Conservation (phyloP, 2,888 invertebrate species). For the Tinea pellionella region DNA sequence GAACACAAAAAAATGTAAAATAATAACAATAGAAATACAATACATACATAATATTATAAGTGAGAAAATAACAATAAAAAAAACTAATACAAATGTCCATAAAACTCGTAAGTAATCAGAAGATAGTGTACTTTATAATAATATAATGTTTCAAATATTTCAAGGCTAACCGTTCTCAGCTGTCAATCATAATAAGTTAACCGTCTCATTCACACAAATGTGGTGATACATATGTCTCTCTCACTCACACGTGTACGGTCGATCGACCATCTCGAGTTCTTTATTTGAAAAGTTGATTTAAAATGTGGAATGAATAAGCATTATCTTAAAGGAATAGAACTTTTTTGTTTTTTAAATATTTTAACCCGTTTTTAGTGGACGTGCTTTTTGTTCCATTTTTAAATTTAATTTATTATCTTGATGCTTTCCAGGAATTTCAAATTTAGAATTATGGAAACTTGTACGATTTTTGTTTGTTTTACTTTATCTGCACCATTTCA, state of each 20-base stretch:
- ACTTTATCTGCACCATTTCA: no score
- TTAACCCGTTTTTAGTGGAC: slow-evolving; percentile 35
- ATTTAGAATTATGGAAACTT: no score
- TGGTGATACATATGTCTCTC: slow-evolving; percentile 35
- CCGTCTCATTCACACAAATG: slow-evolving; percentile 47
- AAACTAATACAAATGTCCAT: slow-evolving; percentile 31
- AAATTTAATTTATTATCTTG: background rate
- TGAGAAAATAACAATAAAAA: no score
- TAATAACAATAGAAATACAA: no score
- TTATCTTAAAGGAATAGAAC: slow-evolving; percentile 33
- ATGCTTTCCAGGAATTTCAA: no score
- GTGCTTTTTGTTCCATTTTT: background rate
- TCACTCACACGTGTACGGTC: slow-evolving; percentile 42
- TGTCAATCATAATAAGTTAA: slow-evolving; percentile 69
- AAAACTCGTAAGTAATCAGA: slow-evolving; percentile 44
- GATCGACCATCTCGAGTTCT: slow-evolving; percentile 60
- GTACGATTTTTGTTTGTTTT: no score
- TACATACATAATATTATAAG: no score
- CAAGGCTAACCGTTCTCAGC: slow-evolving; percentile 70
- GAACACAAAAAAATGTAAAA: background rate
- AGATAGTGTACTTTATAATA: slow-evolving; percentile 69
- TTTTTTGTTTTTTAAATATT: slow-evolving; percentile 39
- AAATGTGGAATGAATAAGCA: slow-evolving; percentile 69
- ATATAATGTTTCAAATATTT: slow-evolving; percentile 71
- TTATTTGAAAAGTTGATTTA: slow-evolving; percentile 69